Conservation (phyloP, 1,140 invertebrate species). For the Nixonia krombeini region DNA sequence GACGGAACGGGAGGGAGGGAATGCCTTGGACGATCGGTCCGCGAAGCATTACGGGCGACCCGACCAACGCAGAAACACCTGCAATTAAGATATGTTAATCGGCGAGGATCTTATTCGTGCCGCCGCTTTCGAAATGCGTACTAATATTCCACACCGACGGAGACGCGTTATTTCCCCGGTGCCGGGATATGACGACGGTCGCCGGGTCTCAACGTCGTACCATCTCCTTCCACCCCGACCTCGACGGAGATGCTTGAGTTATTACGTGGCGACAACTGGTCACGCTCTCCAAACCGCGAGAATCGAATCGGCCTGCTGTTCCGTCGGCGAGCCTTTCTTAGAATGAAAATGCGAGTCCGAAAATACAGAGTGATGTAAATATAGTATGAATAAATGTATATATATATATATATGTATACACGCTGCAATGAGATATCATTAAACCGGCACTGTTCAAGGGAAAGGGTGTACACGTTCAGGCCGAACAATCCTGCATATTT, state of each 20-base stretch:
- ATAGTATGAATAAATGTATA: too few species aligned
- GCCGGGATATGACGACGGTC: neutral
- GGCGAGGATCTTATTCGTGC: conserved; percentile 44
- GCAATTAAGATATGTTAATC: conserved; percentile 67
- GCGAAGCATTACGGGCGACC: conserved; percentile 47
- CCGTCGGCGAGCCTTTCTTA: too few species aligned
- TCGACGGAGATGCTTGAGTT: neutral
- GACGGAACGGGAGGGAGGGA: conserved; percentile 13
- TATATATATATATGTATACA: too few species aligned
- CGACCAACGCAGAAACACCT: conserved; percentile 55
- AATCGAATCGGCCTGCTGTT: too few species aligned
- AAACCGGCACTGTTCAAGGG: too few species aligned
- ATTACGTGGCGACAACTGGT: neutral
- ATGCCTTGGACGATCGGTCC: conserved; percentile 45
- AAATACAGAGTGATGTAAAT: too few species aligned
- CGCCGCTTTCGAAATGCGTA: conserved; percentile 19
- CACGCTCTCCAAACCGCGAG: neutral
- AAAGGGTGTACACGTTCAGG: too few species aligned
- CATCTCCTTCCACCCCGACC: too few species aligned
- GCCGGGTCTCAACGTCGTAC: too few species aligned
- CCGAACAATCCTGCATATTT: too few species aligned
- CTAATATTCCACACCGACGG: neutral
- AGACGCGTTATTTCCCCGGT: neutral
- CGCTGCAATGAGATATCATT: too few species aligned
- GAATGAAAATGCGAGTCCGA: too few species aligned